These are phyloP conservation scores for Heliconius hewitsoni DNA, from an alignment of 1,140 invertebrate genomes.

Conservation along the genomic window DNA sequence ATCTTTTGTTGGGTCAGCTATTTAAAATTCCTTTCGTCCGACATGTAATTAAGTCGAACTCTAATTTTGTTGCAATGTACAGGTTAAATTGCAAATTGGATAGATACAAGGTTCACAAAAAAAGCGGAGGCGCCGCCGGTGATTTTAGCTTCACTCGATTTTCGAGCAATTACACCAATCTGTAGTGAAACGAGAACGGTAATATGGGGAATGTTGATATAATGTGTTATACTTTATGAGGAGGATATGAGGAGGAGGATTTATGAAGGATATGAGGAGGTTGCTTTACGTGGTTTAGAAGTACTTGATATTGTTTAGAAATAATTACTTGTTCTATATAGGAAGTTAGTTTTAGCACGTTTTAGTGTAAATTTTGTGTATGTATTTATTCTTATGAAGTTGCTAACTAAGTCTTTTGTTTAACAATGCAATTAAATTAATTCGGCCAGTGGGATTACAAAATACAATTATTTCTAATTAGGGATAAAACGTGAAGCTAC, in stretches of 20 bases:
- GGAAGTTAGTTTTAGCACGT: neutral
- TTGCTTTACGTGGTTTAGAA: too few species aligned
- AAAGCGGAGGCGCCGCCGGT: slow-evolving; percentile 19
- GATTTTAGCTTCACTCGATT: slow-evolving; percentile 22
- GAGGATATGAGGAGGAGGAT: too few species aligned
- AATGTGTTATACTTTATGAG: neutral
- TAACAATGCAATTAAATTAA: neutral
- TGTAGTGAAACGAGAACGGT: neutral
- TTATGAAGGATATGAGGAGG: too few species aligned
- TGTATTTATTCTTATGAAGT: neutral
- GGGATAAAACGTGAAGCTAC: too few species aligned
- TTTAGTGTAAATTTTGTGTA: neutral
- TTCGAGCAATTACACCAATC: slow-evolving; percentile 21
- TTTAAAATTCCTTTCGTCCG: slow-evolving; percentile 27
- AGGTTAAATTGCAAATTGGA: slow-evolving; percentile 33
- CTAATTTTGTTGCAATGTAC: slow-evolving; percentile 26
- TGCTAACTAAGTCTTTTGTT: neutral
- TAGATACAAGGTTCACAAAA: slow-evolving; percentile 25
- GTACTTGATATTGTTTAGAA: too few species aligned
- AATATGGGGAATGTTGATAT: neutral
- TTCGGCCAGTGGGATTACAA: neutral
- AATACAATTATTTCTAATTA: too few species aligned
- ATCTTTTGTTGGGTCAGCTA: slow-evolving; percentile 13
- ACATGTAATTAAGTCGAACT: slow-evolving; percentile 27
- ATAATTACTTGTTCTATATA: too few species aligned